Conservation (phyloP, 2,113 vertebrate genomes). For the Archilochus colubris region DNA sequence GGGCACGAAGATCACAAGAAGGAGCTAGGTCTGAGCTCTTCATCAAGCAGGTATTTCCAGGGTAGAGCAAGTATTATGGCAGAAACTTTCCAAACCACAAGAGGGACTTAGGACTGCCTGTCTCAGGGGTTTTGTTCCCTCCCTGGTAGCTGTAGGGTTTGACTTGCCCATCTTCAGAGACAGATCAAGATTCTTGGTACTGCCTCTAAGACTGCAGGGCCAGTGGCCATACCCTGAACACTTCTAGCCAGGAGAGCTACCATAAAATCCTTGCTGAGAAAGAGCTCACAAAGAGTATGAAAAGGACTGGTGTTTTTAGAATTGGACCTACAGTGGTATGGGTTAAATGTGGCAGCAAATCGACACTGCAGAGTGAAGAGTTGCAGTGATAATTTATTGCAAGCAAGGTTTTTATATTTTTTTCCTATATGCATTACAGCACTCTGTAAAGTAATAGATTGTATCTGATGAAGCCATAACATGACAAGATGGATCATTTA, state of each 20-base stretch:
- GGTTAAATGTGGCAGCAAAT: background rate
- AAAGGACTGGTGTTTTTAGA: background rate
- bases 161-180: background rate
- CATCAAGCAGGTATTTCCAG: background rate
- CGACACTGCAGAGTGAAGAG: background rate
- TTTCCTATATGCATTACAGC: background rate
- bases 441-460: slow-evolving; percentile 54
- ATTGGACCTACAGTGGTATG: background rate
- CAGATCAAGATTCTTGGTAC: background rate
- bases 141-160: background rate
- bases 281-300: background rate
- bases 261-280: background rate
- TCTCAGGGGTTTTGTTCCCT: background rate
- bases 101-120: background rate
- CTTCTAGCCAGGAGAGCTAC: background rate
- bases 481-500: slow-evolving; percentile 64
- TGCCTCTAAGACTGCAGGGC: background rate
- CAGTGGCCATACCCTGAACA: background rate
- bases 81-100: background rate
- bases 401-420: background rate
- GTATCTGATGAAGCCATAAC: slow-evolving; percentile 38
- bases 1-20: fast-evolving
- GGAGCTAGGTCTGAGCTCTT: background rate
- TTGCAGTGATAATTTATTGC: slow-evolving; percentile 49
- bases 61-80: background rate